A percentile compares a stretch with the other conserved stretches of the same genome.
phyloP scores from a whole-genome alignment of 2,113 vertebrate species.

The Elephantulus edwardii region DNA sequence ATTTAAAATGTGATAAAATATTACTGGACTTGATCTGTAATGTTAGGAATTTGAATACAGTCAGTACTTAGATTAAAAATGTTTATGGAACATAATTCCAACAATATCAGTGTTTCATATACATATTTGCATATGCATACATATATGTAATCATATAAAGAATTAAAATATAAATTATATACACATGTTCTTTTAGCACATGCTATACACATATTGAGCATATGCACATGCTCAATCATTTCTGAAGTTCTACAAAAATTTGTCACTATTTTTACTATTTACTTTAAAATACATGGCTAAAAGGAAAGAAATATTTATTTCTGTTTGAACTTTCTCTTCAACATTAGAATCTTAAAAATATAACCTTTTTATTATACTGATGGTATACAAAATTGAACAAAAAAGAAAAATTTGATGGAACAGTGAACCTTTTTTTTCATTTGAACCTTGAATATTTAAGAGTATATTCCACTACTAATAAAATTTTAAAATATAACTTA shows the following conservation, averaged over 20 bases:
- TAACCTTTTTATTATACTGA: slow-evolving; percentile 52
- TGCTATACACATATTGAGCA: no score
- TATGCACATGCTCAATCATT: no score
- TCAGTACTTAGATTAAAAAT: no score
- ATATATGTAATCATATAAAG: neutral
- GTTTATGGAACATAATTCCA: no score
- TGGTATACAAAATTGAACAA: slow-evolving; percentile 51
- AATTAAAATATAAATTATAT: neutral
- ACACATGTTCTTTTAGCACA: neutral
- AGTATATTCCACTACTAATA: neutral
- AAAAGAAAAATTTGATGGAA: slow-evolving; percentile 25
- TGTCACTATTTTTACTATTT: slow-evolving; percentile 52
- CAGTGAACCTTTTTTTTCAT: neutral
- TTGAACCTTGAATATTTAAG: neutral
- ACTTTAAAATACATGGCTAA: slow-evolving; percentile 68
- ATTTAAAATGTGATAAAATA: no score
- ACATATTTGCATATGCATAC: neutral
- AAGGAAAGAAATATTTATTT: slow-evolving; percentile 55
- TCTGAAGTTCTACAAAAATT: slow-evolving; percentile 64
- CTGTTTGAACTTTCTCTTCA: slow-evolving; percentile 60
- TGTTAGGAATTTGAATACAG: no score
- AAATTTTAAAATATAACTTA: neutral
- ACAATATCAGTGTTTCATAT: no score
- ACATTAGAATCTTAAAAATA: slow-evolving; percentile 50
- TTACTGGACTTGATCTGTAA: no score